phyloP scores from a whole-genome alignment of 2,888 invertebrate species.

The Leucoma salicis region DNA sequence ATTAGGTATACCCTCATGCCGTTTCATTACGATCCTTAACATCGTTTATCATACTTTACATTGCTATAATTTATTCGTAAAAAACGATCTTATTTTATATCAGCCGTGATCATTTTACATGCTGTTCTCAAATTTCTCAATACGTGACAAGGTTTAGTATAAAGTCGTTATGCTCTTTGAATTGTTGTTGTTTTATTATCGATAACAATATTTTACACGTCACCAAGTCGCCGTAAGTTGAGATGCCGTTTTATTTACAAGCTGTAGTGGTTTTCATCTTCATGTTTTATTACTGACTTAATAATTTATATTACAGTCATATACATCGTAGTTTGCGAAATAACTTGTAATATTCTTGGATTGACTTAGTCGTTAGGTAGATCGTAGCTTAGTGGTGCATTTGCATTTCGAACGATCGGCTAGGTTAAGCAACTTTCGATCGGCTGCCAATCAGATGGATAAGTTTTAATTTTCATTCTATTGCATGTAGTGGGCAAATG shows the following conservation, averaged over 20 bases:
- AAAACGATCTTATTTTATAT: conserved; percentile 70
- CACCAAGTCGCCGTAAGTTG: conserved; percentile 67
- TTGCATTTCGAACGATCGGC: too few species aligned
- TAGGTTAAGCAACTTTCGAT: too few species aligned
- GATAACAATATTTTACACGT: conserved; percentile 77
- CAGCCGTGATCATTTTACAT: conserved; percentile 66
- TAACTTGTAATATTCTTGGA: conserved; percentile 23
- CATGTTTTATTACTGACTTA: too few species aligned
- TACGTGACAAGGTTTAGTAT: conserved; percentile 72
- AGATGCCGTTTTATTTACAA: conserved; percentile 62
- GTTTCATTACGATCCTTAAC: conserved; percentile 75
- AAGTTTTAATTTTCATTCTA: too few species aligned
- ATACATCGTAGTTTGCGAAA: conserved; percentile 44
- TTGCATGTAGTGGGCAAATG: too few species aligned
- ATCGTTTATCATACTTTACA: conserved; percentile 81
- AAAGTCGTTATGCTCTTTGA: conserved; percentile 55
- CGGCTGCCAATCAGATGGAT: too few species aligned
- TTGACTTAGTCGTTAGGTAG: too few species aligned
- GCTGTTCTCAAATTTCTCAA: conserved; percentile 72
- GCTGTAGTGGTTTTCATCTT: conserved; percentile 52
- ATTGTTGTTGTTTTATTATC: conserved; percentile 70
- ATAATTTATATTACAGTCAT: conserved; percentile 36
- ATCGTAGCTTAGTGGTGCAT: too few species aligned
- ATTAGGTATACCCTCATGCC: conserved; percentile 60
- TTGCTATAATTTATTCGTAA: conserved; percentile 78